A percentile compares a stretch with the other conserved stretches of the same genome.
Conservation (phyloP, 2,113 vertebrate genomes). For the Lynx canadensis region DNA sequence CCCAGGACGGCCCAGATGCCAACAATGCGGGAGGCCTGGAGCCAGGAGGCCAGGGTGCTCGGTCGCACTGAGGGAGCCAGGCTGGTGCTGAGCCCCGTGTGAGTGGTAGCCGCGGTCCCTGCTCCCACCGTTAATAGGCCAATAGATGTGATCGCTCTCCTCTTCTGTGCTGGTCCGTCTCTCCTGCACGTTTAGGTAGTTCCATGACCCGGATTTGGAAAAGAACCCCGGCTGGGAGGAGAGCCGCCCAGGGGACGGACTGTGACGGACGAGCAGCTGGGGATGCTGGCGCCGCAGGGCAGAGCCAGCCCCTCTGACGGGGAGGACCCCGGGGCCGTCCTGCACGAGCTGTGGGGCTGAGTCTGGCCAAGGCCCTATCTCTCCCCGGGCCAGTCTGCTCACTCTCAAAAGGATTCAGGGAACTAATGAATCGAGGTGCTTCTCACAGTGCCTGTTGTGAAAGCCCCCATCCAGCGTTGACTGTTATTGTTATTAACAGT, state of each 20-base stretch:
- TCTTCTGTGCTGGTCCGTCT: background rate
- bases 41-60: background rate
- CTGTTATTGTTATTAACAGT: background rate
- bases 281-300: fast-evolving
- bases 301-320: fast-evolving
- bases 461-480: background rate
- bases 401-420: background rate
- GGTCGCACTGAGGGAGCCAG: background rate
- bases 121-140: too few species aligned
- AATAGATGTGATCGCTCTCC: fast-evolving
- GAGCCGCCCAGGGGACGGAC: background rate
- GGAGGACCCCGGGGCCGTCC: fast-evolving
- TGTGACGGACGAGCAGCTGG: background rate
- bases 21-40: background rate
- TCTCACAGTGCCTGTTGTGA: fast-evolving
- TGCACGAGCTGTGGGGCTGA: fast-evolving
- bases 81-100: fast-evolving
- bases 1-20: background rate
- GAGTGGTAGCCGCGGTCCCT: fast-evolving
- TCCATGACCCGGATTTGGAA: background rate
- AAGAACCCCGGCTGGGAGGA: background rate
- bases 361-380: too few species aligned
- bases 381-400: background rate
- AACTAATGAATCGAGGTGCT: background rate
- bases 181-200: background rate